Evolutionary conservation across 2,113 vertebrate genomes (phyloP).

Genomic region (Pterocles gutturalis): DNA sequence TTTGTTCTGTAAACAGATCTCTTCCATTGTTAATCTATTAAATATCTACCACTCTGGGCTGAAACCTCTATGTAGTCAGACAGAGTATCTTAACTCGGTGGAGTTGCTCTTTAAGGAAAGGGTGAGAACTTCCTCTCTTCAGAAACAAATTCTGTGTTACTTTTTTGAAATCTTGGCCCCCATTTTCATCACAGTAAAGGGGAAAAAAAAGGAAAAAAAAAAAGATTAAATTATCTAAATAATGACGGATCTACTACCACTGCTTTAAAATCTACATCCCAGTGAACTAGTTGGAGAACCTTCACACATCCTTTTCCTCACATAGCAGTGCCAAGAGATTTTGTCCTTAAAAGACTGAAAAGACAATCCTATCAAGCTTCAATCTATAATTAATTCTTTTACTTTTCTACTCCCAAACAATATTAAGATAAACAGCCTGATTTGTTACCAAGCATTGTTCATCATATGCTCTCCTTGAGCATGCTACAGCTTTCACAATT

Average conservation of each 20-base stretch:
- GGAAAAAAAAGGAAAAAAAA: neutral
- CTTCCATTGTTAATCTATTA: neutral
- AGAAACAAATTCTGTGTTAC: neutral
- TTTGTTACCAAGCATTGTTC: neutral
- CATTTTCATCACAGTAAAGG: neutral
- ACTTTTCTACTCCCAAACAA: neutral
- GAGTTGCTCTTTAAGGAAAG: neutral
- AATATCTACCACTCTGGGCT: neutral
- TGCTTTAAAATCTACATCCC: neutral
- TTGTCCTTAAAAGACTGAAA: neutral
- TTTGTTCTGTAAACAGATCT: neutral
- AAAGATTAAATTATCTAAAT: neutral
- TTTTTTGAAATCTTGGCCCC: neutral
- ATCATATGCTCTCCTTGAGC: neutral
- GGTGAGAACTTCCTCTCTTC: neutral
- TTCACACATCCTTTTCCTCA: neutral
- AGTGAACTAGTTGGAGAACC: neutral
- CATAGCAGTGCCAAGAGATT: neutral
- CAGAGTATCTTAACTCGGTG: neutral
- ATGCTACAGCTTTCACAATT: neutral
- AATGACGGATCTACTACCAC: neutral
- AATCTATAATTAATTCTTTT: conserved; percentile 3
- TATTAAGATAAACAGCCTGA: conserved; percentile 24
- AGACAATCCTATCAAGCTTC: neutral
- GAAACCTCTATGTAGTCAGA: neutral